A percentile compares a stretch with the other conserved stretches of the same genome.
phyloP scores from a whole-genome alignment of 2,113 vertebrate genomes.

The Spilogale gracilis region DNA sequence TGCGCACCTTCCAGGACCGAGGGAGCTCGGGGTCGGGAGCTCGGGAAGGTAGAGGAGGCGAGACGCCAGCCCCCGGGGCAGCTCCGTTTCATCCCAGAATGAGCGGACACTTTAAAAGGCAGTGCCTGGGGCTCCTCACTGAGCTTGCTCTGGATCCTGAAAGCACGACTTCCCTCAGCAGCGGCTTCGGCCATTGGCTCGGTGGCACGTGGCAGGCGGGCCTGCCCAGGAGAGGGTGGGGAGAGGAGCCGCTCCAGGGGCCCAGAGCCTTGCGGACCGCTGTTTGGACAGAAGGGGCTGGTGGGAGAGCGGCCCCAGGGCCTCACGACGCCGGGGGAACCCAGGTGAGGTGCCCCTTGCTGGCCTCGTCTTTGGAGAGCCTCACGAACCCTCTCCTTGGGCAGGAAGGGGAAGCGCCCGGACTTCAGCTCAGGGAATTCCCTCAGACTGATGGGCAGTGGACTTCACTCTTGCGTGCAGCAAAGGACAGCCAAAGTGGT shows the following conservation, averaged over 20 bases:
- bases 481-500: neutral
- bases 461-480: neutral
- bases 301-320: too few species aligned
- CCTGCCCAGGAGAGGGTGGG: neutral
- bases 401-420: neutral
- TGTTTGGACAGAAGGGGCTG: neutral
- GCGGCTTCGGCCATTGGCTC: conserved; percentile 1
- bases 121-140: neutral
- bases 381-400: neutral
- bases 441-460: neutral
- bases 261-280: neutral
- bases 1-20: neutral
- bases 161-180: neutral
- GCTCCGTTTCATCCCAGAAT: neutral
- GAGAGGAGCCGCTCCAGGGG: too few species aligned
- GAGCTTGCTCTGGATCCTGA: neutral
- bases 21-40: neutral
- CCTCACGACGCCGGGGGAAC: too few species aligned
- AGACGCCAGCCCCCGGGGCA: neutral
- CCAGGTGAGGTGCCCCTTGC: neutral
- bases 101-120: conserved; percentile 8
- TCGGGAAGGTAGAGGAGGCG: neutral
- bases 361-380: neutral
- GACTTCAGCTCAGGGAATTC: neutral
- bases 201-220: neutral